A percentile compares a stretch with the other conserved stretches of the same genome.
Evolutionary conservation across 2,113 vertebrate genomes (phyloP).

Genomic region (Zosterops lateralis): DNA sequence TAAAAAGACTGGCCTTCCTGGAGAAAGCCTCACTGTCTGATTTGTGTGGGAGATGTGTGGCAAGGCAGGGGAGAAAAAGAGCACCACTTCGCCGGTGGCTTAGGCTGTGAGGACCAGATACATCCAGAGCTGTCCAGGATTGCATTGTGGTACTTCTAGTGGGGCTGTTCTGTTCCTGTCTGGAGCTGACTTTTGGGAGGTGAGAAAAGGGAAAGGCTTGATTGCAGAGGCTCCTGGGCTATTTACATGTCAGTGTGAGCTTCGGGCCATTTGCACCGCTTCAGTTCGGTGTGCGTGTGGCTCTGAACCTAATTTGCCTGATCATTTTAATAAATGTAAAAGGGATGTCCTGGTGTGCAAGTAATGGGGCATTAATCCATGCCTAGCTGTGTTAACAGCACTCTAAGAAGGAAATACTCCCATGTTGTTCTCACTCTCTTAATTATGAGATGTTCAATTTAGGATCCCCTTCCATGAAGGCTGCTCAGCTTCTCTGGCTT

Average conservation of each 20-base stretch:
- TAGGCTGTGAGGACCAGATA: not conserved
- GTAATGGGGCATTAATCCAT: conserved; percentile 50
- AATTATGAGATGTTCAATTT: not conserved
- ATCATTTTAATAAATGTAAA: conserved; percentile 41
- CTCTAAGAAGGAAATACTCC: not conserved
- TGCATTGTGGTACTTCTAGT: not conserved
- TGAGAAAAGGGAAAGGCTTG: not conserved
- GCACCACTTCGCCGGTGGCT: not conserved
- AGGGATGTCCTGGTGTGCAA: not conserved
- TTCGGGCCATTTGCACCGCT: rapidly evolving
- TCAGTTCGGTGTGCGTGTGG: rapidly evolving
- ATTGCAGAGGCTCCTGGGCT: not conserved
- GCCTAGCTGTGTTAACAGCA: conserved; percentile 41
- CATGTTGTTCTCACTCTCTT: not conserved
- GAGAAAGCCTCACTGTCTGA: not conserved
- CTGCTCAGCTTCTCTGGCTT: not conserved
- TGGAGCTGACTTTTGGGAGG: not conserved
- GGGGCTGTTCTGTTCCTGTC: not conserved
- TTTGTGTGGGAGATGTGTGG: not conserved
- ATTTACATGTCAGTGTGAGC: rapidly evolving
- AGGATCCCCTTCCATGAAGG: not conserved
- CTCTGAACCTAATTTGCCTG: conserved; percentile 23
- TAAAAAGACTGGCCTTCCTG: not conserved
- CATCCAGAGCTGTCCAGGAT: not conserved
- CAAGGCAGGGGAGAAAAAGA: not conserved